Evolutionary conservation across 2,113 vertebrate species (phyloP).

Genomic region (Gallinago jamesoni): DNA sequence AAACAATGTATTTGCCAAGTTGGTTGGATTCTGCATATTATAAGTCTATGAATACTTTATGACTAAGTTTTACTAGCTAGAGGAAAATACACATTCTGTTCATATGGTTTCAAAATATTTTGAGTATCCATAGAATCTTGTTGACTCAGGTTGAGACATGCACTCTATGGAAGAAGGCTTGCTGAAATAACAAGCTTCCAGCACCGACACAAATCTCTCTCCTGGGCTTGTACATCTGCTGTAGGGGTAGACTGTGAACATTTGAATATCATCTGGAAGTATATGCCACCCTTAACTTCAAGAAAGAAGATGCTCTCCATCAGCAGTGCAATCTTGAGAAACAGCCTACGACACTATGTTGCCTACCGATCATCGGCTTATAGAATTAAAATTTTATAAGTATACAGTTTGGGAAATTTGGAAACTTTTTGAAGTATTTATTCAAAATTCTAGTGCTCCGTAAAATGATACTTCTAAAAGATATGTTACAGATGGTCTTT

Average conservation of each 20-base stretch:
- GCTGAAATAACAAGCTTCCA: background rate
- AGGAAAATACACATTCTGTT: conserved; percentile 54
- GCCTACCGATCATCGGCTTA: background rate
- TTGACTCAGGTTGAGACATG: background rate
- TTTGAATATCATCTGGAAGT: background rate
- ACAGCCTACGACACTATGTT: background rate
- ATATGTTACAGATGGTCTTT: background rate
- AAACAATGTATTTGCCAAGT: conserved; percentile 45
- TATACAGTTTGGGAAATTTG: background rate
- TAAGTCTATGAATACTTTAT: conserved; percentile 27
- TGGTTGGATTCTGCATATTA: conserved; percentile 7
- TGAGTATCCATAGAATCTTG: conserved; percentile 61
- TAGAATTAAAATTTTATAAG: background rate
- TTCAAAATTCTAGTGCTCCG: background rate
- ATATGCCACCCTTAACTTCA: background rate
- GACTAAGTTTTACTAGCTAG: conserved; percentile 43
- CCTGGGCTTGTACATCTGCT: background rate
- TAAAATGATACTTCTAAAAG: background rate
- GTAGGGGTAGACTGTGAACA: background rate
- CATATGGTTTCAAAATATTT: conserved; percentile 71
- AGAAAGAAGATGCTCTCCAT: background rate
- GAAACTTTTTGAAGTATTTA: background rate
- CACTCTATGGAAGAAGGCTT: background rate
- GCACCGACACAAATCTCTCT: background rate
- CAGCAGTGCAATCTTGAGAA: background rate